Evolutionary conservation across 2,888 invertebrate species (phyloP).

Genomic region (Phanerotoma sp.): DNA sequence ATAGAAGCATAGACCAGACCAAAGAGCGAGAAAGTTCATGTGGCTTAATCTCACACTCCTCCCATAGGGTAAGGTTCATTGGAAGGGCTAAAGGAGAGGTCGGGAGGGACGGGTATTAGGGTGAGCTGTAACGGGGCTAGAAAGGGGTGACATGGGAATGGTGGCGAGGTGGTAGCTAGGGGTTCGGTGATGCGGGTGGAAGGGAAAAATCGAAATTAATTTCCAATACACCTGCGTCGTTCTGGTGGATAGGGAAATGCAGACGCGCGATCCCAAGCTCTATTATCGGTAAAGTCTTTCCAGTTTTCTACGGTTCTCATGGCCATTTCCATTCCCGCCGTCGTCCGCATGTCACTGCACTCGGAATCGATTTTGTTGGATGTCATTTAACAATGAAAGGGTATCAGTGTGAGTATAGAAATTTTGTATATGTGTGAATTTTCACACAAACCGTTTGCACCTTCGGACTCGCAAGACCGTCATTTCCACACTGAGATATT

Average conservation of each 20-base stretch:
- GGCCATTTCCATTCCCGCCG: constrained; percentile 31
- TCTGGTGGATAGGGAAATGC: constrained; percentile 14
- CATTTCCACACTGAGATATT: constrained; percentile 2
- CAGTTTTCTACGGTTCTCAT: constrained; percentile 25
- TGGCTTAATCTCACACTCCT: constrained; percentile 2
- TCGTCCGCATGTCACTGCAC: constrained; percentile 24
- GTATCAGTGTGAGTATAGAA: not conserved
- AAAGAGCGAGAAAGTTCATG: not conserved
- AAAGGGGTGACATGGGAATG: no score
- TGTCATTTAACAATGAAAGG: constrained; percentile 2
- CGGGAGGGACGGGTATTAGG: not conserved
- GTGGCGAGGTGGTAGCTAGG: no score
- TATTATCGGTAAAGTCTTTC: constrained; percentile 44
- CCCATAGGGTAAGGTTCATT: no score
- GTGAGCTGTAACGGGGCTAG: no score
- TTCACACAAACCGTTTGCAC: constrained; percentile 8
- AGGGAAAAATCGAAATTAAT: constrained; percentile 46
- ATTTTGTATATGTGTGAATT: not conserved
- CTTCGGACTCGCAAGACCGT: constrained; percentile 17
- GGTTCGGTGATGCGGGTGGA: no score
- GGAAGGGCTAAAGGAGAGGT: no score
- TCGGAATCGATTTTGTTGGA: constrained; percentile 29
- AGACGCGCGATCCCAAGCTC: constrained; percentile 30
- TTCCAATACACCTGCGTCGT: constrained; percentile 41
- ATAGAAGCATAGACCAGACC: not conserved